Conservation (phyloP, 2,113 vertebrate species). For the Guaruba guarouba region DNA sequence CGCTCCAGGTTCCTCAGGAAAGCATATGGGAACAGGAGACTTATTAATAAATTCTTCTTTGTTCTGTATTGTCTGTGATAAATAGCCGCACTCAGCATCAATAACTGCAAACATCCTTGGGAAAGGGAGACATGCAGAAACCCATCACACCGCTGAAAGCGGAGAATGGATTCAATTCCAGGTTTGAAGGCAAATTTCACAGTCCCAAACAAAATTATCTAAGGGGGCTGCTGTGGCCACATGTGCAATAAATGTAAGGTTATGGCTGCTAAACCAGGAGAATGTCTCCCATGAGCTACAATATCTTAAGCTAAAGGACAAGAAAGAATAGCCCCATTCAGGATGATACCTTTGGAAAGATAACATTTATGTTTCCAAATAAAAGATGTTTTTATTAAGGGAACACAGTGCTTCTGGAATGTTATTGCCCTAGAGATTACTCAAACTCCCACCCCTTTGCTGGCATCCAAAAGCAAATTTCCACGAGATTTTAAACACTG, state of each 20-base stretch:
- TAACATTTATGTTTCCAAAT: conserved; percentile 20
- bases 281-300: conserved; percentile 9
- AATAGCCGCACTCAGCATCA: conserved; percentile 57
- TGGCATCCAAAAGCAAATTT: conserved; percentile 7
- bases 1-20: not conserved
- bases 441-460: conserved; percentile 16
- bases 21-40: conserved; percentile 15
- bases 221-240: conserved; percentile 22
- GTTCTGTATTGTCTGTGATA: conserved; percentile 61
- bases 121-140: conserved; percentile 43
- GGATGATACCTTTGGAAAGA: conserved; percentile 36
- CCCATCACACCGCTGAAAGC: conserved; percentile 33
- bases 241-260: conserved; percentile 30
- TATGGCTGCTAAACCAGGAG: conserved; percentile 13
- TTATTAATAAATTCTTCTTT: conserved; percentile 69
- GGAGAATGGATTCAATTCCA: conserved; percentile 59
- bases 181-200: conserved; percentile 67
- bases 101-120: conserved; percentile 65
- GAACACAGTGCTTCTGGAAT: conserved; percentile 3
- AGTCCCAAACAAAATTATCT: conserved; percentile 64
- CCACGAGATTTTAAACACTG: conserved; percentile 17
- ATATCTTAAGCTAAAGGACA: not conserved
- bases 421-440: not conserved
- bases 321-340: not conserved
- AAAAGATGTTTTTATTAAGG: conserved; percentile 34